Conservation (phyloP, 2,113 vertebrate species). For the Girardinichthys multiradiatus region DNA sequence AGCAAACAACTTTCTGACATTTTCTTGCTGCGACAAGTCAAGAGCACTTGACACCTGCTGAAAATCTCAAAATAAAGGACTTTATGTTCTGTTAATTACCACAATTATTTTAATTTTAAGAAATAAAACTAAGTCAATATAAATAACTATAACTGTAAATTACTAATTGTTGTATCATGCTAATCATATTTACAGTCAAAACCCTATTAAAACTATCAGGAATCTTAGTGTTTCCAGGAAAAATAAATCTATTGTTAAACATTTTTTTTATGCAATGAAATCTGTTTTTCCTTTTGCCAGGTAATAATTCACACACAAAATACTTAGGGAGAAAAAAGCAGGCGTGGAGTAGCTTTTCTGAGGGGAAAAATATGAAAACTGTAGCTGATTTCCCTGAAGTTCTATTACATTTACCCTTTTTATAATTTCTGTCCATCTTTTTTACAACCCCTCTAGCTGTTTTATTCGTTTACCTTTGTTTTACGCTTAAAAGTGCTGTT, state of each 20-base stretch:
- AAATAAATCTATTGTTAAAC: not conserved
- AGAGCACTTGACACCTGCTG: no score
- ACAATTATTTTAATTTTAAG: not conserved
- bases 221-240: no score
- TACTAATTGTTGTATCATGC: not conserved
- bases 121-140: no score
- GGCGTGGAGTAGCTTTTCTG: not conserved
- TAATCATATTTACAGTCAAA: no score
- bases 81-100: not conserved
- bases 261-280: not conserved
- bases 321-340: not conserved
- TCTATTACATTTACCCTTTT: conserved; percentile 26
- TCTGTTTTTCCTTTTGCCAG: not conserved
- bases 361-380: conserved; percentile 1
- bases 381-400: conserved; percentile 7
- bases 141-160: no score
- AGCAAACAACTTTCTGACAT: no score
- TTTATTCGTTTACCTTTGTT: conserved; percentile 34
- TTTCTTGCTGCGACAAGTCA: no score
- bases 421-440: conserved; percentile 31
- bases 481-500: conserved; percentile 21
- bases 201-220: no score
- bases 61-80: no score
- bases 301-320: conserved; percentile 15
- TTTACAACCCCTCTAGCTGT: conserved; percentile 1